Base-by-base conservation (phyloP, 2,797 vertebrate species). In the Pagetopsis macropterus region DNA sequence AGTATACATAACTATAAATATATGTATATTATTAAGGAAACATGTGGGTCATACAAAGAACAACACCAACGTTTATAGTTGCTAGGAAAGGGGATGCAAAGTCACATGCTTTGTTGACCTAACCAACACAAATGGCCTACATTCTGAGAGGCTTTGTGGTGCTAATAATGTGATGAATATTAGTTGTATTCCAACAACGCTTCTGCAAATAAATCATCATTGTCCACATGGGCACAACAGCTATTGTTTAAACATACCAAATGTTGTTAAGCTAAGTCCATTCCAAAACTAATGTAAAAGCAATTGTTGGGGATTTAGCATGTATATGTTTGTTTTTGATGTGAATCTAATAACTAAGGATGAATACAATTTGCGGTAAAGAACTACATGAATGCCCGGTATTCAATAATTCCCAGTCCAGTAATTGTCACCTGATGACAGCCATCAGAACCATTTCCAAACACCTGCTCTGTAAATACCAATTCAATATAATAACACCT, bases 381-480 rank as follows among this genome's bases (percentile, higher is more conserved):
- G 17, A 73, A n/a, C 41, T 37, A 46, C 16, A 21, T 3, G 12
- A 27, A 21, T 52, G 43, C 10, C 14, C 37, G 50, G 41, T 46
- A 48, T 60, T 58, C 23, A 21, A 37, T 23, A 41, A 21, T 61
- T 70, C 69, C 60, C 54, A n/a, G 44, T 68, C 59, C 44, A 8
- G 43, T 74, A 78, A 76, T 71, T 58, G 57, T 79, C 41, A 67
- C 66, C 71, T 75, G 50, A 72, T 79, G 69, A 72, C 64, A 50
- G 51, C 9, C n/a, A 83, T 81, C 59, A 79, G 17, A 70, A 59
- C 37, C 56, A 11, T 55, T 70, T 71, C 46, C 0, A 1, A 84
- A 72, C 88, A 75, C 72, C 68, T 76, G 75, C 81, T 78, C 16
- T 83, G 69, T 79, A 72, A 82, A 81, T 10, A 65, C 48, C 51